Percentiles rank a stretch among this genome's conserved stretches.
Conservation (phyloP, 2,113 vertebrate genomes). For the Nyctereutes procyonoides region DNA sequence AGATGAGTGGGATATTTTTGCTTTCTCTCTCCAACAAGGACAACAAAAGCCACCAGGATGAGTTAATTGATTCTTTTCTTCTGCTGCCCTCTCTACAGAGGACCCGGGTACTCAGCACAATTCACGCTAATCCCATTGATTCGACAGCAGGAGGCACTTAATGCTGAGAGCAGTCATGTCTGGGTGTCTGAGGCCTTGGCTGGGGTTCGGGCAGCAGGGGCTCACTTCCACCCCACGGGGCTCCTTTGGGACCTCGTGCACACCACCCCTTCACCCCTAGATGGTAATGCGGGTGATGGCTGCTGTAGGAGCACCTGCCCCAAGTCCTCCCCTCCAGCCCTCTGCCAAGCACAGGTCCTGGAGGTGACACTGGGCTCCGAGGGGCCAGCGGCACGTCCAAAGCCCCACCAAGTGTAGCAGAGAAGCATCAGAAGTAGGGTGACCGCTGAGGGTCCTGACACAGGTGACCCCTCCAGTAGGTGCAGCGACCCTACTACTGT, state of each 20-base stretch:
- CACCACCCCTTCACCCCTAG: rapidly evolving
- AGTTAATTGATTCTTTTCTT: neutral
- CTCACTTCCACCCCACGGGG: neutral
- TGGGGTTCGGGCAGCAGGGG: rapidly evolving
- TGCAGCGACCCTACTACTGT: rapidly evolving
- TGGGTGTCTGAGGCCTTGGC: neutral
- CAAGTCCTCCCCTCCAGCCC: rapidly evolving
- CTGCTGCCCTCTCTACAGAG: rapidly evolving
- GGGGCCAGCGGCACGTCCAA: rapidly evolving
- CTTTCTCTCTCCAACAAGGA: neutral
- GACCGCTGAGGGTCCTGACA: rapidly evolving
- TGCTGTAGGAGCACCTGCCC: neutral
- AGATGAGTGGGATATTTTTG: neutral
- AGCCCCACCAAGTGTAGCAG: neutral
- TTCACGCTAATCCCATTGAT: rapidly evolving
- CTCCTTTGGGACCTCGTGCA: neutral
- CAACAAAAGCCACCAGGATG: neutral
- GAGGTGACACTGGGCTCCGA: neutral
- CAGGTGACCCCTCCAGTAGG: neutral
- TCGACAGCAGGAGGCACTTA: rapidly evolving
- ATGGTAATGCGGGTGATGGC: rapidly evolving
- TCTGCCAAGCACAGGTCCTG: neutral
- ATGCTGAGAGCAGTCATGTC: rapidly evolving
- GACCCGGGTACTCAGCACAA: rapidly evolving
- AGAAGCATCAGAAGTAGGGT: too few relatives aligned